Percentiles rank a stretch among this genome's conserved stretches.
phyloP scores from a whole-genome alignment of 53 echinoderm and acorn worm genomes.

The Henricia sp. region DNA sequence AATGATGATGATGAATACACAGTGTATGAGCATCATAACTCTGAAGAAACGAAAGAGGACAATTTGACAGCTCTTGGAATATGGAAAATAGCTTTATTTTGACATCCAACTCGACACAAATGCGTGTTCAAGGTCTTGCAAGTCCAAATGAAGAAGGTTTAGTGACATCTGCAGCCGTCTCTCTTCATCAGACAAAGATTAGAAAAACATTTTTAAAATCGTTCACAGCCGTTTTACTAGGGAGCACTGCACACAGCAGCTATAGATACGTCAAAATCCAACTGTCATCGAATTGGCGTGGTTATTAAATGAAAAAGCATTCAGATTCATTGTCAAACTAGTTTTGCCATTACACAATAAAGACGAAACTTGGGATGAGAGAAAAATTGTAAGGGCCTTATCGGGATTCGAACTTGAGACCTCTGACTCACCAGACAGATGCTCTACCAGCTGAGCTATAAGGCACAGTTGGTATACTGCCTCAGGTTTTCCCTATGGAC shows the following conservation, averaged over 20 bases:
- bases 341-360: constrained; percentile 7
- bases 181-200: constrained; percentile 35
- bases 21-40: constrained; percentile 6
- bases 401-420: too few species aligned
- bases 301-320: constrained; percentile 8
- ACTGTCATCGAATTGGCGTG: constrained; percentile 22
- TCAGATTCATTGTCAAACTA: constrained; percentile 6
- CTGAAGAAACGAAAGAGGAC: constrained; percentile 8
- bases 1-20: constrained; percentile 25
- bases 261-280: constrained; percentile 16
- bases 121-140: constrained; percentile 22
- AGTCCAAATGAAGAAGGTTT: constrained; percentile 1
- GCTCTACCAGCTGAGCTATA: too few species aligned
- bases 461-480: too few species aligned
- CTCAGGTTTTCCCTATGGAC: too few species aligned
- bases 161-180: constrained; percentile 37
- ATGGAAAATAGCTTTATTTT: constrained; percentile 30
- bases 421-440: too few species aligned
- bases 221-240: constrained; percentile 4
- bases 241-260: constrained; percentile 6
- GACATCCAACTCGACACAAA: constrained; percentile 18
- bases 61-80: constrained; percentile 20
- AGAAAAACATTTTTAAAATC: constrained; percentile 46
- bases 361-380: too few species aligned
- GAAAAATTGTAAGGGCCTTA: too few species aligned